Base-by-base conservation (phyloP, 2,888 invertebrate genomes). In the Drosophila ezoana region DNA sequence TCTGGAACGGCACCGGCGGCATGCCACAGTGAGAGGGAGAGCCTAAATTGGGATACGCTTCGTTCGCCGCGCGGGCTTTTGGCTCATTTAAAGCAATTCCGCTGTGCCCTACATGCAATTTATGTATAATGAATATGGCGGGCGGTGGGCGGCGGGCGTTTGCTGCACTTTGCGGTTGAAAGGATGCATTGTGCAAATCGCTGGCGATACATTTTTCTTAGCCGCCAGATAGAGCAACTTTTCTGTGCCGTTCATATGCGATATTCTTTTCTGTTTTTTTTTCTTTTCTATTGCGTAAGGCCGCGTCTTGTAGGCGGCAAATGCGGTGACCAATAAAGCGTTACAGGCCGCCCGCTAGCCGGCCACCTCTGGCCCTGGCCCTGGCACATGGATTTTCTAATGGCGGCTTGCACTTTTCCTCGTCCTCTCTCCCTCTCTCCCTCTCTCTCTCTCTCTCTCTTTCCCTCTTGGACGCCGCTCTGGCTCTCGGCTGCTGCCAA, bases 1-100 rank as follows among this genome's bases (percentile, higher is more conserved):
- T 81, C 87, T 87, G 82, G 75, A 87, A 69, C 67, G 64, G 62
- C 54, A 67, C 8, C 44, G 45, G n/a, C 35, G 38, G 57, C 14
- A 28, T 28, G 13, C 13, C 33, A 47, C 38, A 75, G 72, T 16
- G 70, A 8, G 28, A 8, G 28, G 2, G 8, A 28, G 28, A 28
- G 84, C 84, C 88, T 85, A 85, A 87, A 85, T 87, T 85, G 88
- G 88, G 84, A 85, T 85, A 85, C 88, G 84, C 86, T 85, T 87
- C 79, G 87, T 71, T 84, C 78, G 79, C 63, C 65, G 59, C 72
- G 59, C 72, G 62, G 62, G 66, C 76, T 72, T 75, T 76, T 70
- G 79, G 78, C 84, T 85, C 86, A 87, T 85, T 85, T 85, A 85
- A 83, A 86, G 88, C 88, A 79, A 79, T 87, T 81, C 81, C 64